Conservation (phyloP, 1,140 invertebrate genomes). For the Globodera rostochiensis region DNA sequence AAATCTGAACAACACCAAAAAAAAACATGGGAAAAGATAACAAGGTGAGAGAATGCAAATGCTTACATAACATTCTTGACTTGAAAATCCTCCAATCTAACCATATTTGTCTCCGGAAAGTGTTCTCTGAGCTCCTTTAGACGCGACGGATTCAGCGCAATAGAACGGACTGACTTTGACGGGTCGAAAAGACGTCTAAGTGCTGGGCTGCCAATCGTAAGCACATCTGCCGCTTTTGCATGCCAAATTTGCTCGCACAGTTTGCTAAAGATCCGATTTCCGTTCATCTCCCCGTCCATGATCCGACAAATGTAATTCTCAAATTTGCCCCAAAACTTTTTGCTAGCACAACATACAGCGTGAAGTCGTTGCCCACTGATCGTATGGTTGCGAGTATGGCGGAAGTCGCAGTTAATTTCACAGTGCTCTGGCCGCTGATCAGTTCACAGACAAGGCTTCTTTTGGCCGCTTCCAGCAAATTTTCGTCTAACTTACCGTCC, state of each 20-base stretch:
- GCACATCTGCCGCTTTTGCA: constrained; percentile 19
- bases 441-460: constrained; percentile 83
- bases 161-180: background rate
- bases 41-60: too few species aligned
- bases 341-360: constrained; percentile 9
- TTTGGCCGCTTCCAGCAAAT: constrained; percentile 79
- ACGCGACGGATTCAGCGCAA: constrained; percentile 23
- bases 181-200: constrained; percentile 23
- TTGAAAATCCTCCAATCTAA: constrained; percentile 26
- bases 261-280: background rate
- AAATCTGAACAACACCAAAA: too few species aligned
- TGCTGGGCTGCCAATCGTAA: background rate
- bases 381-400: constrained; percentile 77
- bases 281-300: too few species aligned
- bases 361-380: constrained; percentile 10
- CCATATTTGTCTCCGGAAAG: constrained; percentile 19
- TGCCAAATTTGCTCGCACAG: constrained; percentile 28
- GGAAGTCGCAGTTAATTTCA: constrained; percentile 74
- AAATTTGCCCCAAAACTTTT: background rate
- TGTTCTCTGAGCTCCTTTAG: constrained; percentile 9
- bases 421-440: constrained; percentile 78
- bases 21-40: too few species aligned
- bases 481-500: constrained; percentile 73
- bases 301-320: too few species aligned
- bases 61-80: constrained; percentile 34